Percentiles rank a stretch among this genome's conserved stretches.
phyloP scores from a whole-genome alignment of 2,113 vertebrate species.

The Athene cunicularia region DNA sequence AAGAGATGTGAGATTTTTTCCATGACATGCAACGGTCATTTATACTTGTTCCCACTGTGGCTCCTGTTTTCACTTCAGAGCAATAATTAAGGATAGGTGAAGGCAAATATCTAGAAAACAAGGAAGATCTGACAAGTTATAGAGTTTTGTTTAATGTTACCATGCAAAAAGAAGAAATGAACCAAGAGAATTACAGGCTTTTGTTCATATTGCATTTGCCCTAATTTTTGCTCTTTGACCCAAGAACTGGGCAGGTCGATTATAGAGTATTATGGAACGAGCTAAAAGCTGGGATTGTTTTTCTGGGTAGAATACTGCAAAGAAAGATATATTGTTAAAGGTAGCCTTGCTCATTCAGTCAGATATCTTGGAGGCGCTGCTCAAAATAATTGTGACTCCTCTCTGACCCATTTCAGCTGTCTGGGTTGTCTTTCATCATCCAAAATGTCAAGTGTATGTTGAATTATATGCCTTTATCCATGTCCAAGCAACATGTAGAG shows the following conservation, averaged over 20 bases:
- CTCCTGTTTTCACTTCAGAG: neutral
- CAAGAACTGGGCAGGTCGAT: neutral
- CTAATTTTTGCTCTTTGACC: neutral
- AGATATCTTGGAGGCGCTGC: fast-evolving
- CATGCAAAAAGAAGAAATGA: neutral
- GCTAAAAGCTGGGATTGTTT: neutral
- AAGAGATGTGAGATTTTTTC: neutral
- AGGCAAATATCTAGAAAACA: neutral
- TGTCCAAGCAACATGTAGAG: neutral
- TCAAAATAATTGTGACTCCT: neutral
- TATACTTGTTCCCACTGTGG: fast-evolving
- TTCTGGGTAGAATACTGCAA: neutral
- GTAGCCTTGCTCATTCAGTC: neutral
- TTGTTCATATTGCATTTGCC: neutral
- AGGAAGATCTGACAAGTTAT: neutral
- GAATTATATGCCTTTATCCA: neutral
- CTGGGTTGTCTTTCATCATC: neutral
- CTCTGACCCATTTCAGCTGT: neutral
- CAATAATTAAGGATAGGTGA: neutral
- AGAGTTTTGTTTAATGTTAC: neutral
- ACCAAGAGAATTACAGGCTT: neutral
- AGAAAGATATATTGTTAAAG: neutral
- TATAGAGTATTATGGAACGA: neutral
- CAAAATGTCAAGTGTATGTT: neutral
- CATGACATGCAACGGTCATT: neutral